Base-by-base conservation (phyloP, 2,888 invertebrate species). In the Agapetus fuscipes region DNA sequence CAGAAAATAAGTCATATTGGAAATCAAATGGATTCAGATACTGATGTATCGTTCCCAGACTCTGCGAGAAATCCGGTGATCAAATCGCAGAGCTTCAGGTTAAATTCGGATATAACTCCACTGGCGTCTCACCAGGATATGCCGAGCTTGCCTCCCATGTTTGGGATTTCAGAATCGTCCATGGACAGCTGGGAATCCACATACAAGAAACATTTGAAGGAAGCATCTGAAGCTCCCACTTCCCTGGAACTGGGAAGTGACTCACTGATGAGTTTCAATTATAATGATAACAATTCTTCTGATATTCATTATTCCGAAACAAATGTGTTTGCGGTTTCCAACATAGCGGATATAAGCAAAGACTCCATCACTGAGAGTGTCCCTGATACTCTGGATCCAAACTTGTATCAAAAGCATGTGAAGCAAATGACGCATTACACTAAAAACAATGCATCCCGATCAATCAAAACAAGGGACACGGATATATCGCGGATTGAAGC, bases 31-130 rank as follows among this genome's bases (percentile, higher is more conserved):
- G 50, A 54, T 28, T 39, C 36, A 27, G 52, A 54, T 26, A 55
- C 55, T 35, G 48, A 51, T 37, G 50, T 53, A 12, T 61, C 58
- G 45, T 45, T 38, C 28, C 29, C 39, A n/a, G 47, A 47, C 40
- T 40, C 39, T 1, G 54, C 60, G 17, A 64, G 70, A 47, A 75
- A 73, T 57, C 71, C 76, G 14, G 72, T 83, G 15, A 73, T 78
- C 34, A 83, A 83, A 56, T 80, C 82, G 2, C 79, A 80, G 48
- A 83, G 83, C 53, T 83, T 83, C 59, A 74, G 77, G 52, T 71
- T 71, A 54, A 68, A 73, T 46, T 70, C 72, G 20, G 72, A 74
- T 50, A 58, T 64, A 7, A 57, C 64, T 38, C 67, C 68, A 3
- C 61, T 66, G 38, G 64, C 65, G 49, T 67, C 66, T 13, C 44